Base-by-base conservation (phyloP, 37 sponge, comb jelly and placozoan genomes). In the Mnemiopsis leidyi region DNA sequence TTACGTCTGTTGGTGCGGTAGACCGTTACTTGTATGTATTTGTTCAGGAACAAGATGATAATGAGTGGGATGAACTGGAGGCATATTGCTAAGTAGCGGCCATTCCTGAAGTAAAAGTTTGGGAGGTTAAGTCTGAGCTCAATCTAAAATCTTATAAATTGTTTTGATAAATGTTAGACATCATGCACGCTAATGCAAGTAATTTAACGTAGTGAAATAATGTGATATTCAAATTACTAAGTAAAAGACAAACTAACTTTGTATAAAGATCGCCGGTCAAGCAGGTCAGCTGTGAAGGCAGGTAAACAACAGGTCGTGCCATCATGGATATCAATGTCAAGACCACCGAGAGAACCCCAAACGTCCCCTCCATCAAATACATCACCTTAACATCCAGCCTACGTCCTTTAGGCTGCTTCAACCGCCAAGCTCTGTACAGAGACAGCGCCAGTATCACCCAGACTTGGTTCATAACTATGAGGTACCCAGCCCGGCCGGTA, bases 361-460 rank as follows among this genome's bases (percentile, higher is more conserved):
- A 48, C 61, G 13, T 13, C 9, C 5, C 61, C 5, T 5, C 61
- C 61, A 48, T 48, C 9, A 48, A 13, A 48, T 13, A 5, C 61
- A 48, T 18, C 61, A 48, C 61, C 61, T 13, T 48, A 5, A 5
- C 13, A 48, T 48, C 61, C 61, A 48, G 61, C 61, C 5, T 13
- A 5, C 61, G 61, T 48, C 61, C 61, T 48, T 13, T 48, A 13
- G 79, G 79, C 79, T 77, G 79, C 32, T 32, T 31, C 0, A 77
- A 13, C 7, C 79, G 1, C 79, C 79, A 77, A 0, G 79, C 21
- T 26, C 90, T 85, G 90, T 40, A 85, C n/a, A 38, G 25, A 40
- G 61, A 85, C 20, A 85, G 90, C 2, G 35, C 90, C 30, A 85
- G 90, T 23, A 85, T 37, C 25, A 85, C 29, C 90, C 90, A 85